These are phyloP conservation scores for Cyclina sinensis DNA, from an alignment of 1,140 invertebrate species.

Conservation along the genomic window DNA sequence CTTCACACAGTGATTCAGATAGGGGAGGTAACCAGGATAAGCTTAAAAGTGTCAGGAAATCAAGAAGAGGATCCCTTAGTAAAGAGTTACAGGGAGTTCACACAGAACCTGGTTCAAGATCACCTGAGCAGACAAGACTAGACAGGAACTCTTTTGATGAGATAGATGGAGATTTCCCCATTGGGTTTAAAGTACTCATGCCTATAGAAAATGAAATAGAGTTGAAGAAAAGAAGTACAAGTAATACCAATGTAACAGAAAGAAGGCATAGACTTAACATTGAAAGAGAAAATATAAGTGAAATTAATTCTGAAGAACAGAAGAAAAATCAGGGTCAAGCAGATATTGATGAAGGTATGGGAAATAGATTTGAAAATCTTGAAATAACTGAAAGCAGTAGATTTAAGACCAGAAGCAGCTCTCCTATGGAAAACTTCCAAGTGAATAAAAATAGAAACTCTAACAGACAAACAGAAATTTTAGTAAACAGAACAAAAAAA, in stretches of 20 bases:
- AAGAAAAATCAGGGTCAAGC: background rate
- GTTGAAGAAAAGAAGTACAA: background rate
- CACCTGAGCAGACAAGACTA: background rate
- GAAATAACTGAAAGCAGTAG: background rate
- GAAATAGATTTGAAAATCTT: background rate
- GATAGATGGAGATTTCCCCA: constrained; percentile 15
- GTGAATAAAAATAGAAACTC: background rate
- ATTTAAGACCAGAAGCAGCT: constrained; percentile 1
- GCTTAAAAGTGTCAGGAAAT: background rate
- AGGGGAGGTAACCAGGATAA: background rate
- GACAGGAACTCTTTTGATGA: constrained; percentile 28
- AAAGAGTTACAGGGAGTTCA: background rate
- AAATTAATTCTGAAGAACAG: background rate
- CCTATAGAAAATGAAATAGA: background rate
- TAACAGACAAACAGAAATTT: background rate
- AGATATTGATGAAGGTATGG: background rate
- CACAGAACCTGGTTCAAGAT: background rate
- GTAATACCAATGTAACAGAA: background rate
- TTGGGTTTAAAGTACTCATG: background rate
- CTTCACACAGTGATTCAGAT: background rate
- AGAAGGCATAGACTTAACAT: background rate
- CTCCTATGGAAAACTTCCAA: background rate
- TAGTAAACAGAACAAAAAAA: background rate
- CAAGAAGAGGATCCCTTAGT: background rate
- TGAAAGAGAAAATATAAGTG: background rate